Base-by-base conservation (phyloP, 2,797 vertebrate genomes). In the Sus cebifrons region DNA sequence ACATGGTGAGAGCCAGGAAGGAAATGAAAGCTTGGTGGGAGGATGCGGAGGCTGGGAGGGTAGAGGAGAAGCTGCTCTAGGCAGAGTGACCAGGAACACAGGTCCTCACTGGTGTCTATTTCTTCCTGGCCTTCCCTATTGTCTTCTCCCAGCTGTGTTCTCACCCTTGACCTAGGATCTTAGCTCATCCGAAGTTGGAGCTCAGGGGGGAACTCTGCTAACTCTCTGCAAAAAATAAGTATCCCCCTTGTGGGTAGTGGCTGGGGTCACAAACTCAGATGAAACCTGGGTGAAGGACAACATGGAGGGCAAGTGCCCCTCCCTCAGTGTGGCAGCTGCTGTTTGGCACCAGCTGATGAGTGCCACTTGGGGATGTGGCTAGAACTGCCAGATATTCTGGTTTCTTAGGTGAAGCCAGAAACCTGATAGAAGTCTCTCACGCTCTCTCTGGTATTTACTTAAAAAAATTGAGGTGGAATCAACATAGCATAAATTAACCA, bases 361-460 rank as follows among this genome's bases (percentile, higher is more conserved):
- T 13, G 23, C 54, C 11, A 6, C 0, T 0, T 0, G 21, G 58
- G 49, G 3, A 0, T 10, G 16, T 4, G 6, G 5, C 58, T 10
- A 12, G 32, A 4, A 0, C n/a, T 2, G 5, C 23, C 14, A 8
- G 49, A 11, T 12, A 27, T 64, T 23, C 84, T 0, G 0, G 32
- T 17, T 82, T 74, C 64, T 91, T 7, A 5, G 58, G 74, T 52
- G 83, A 96, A 89, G 75, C 29, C 20, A 71, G 58, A 52, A 16
- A 27, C 68, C 20, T 7, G 16, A 23, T 3, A 17, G 49, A 64
- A 27, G 29, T 2, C 20, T 65, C 44, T 1, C 6, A 23, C 9
- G 36, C 12, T 32, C 20, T 32, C 23, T 58, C 10, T 25, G 6
- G 11, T 23, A 20, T 93, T 79, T 84, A 71, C 44, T 89, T 77